Evolutionary conservation across 2,113 vertebrate species (phyloP), one percentile per base, ranked within the genome.

Genomic region (Perccottus glenii): DNA sequence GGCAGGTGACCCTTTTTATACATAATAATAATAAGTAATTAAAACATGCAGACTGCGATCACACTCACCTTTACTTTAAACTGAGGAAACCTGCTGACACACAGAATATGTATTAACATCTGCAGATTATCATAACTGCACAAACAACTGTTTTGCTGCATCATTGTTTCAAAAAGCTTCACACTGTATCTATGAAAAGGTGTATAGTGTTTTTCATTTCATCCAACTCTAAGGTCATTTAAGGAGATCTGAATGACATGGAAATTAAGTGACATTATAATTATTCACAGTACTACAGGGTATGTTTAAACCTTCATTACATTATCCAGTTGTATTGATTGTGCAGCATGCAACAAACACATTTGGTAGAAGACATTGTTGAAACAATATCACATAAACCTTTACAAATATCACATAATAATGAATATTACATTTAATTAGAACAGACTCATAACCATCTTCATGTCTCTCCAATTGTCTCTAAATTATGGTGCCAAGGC

Each of bases 1-100:
- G 19, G 19, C 19, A 27, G 19, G 19, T 27, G 19, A 27, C 19
- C 1, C 19, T 2, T 27, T 27, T 1, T 27, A 27, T 27, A 27
- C 19, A 27, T 2, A 2, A 27, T 1, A 27, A 27, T 27, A 1
- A 27, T 27, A 27, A 27, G 3, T 27, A 27, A 2, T 27, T 27
- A 27, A 27, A 27, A 3, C 19, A 27, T n/a, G n/a, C n/a, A n/a
- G n/a, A n/a, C n/a, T n/a, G 3, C 19, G 19, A 27, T 27, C 19
- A 53, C 9, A 14, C 82, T 83, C 62, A 88, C 86, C 60, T 78
- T 12, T n/a, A 11, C 10, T 6, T 11, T 7, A 6, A 14, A 9
- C 2, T 43, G 58, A 49, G 19, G 2, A 44, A 38, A 62, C 4
- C 11, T 49, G 46, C 2, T 67, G 11, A 47, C 35, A 12, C 15